Evolutionary conservation across 2,888 invertebrate genomes (phyloP).

Genomic region (Morpho achilles): DNA sequence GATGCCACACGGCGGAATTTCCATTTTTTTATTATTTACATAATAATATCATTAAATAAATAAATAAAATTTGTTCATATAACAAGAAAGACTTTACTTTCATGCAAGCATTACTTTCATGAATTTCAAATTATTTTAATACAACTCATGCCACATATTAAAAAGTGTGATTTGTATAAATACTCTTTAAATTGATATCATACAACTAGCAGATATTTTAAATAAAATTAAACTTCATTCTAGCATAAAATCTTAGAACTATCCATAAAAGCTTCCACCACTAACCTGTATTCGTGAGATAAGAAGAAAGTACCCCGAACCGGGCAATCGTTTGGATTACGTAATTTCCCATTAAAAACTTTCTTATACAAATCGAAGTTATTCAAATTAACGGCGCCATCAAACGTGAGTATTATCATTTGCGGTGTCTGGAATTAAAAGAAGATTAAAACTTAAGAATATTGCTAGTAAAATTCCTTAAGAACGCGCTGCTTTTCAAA

Average conservation of each 20-base stretch:
- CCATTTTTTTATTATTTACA: too few relatives aligned
- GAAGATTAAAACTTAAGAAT: slow-evolving; percentile 8
- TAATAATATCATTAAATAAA: too few relatives aligned
- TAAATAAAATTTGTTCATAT: too few relatives aligned
- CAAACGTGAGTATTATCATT: slow-evolving; percentile 95
- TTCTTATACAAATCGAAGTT: slow-evolving; percentile 93
- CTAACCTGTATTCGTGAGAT: slow-evolving; percentile 89
- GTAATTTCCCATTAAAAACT: slow-evolving; percentile 87
- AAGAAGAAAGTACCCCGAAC: slow-evolving; percentile 96
- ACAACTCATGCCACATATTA: too few relatives aligned
- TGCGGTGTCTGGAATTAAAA: slow-evolving; percentile 87
- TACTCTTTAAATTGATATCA: too few relatives aligned
- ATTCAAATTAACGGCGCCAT: slow-evolving; percentile 95
- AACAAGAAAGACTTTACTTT: too few relatives aligned
- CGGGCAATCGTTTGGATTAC: slow-evolving; percentile 94
- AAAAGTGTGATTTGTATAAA: too few relatives aligned
- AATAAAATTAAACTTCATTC: not conserved
- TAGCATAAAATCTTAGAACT: too few relatives aligned
- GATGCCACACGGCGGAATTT: too few relatives aligned
- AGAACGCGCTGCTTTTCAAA: not conserved
- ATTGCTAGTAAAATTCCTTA: not conserved
- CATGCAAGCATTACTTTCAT: too few relatives aligned
- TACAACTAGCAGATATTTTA: not conserved
- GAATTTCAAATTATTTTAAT: too few relatives aligned
- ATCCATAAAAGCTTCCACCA: slow-evolving; percentile 7